phyloP scores from a whole-genome alignment of 2,888 invertebrate species.

The Drosophila limbata region DNA sequence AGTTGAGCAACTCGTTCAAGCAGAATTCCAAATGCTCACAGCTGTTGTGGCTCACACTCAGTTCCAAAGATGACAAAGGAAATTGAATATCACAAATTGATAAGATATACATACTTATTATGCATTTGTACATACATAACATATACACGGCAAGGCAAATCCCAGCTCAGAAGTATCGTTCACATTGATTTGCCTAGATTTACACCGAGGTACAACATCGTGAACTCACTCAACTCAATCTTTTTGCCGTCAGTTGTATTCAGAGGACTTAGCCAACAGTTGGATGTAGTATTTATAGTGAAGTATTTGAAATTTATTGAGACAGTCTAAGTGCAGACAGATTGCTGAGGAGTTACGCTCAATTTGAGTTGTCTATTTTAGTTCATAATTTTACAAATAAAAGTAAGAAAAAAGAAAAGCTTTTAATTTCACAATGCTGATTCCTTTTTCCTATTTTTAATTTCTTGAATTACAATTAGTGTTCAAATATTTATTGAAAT shows the following conservation, averaged over 20 bases:
- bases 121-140: too few relatives aligned
- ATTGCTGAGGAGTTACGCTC: neutral
- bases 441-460: too few relatives aligned
- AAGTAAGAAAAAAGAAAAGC: too few relatives aligned
- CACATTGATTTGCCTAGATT: slow-evolving; percentile 1
- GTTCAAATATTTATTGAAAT: too few relatives aligned
- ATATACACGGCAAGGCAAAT: neutral
- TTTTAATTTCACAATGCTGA: too few relatives aligned
- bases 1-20: slow-evolving; percentile 1
- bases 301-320: neutral
- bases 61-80: slow-evolving; percentile 13
- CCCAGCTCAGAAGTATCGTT: neutral
- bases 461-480: too few relatives aligned
- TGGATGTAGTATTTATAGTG: neutral
- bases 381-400: too few relatives aligned
- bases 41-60: slow-evolving; percentile 39
- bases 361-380: too few relatives aligned
- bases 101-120: slow-evolving; percentile 6
- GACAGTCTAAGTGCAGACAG: neutral
- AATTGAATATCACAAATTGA: slow-evolving; percentile 27
- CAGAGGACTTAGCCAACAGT: neutral
- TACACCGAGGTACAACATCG: neutral
- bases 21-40: slow-evolving; percentile 41
- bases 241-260: neutral
- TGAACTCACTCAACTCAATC: slow-evolving; percentile 7